phyloP scores from a whole-genome alignment of 2,113 vertebrate species.

The Jaculus jaculus region DNA sequence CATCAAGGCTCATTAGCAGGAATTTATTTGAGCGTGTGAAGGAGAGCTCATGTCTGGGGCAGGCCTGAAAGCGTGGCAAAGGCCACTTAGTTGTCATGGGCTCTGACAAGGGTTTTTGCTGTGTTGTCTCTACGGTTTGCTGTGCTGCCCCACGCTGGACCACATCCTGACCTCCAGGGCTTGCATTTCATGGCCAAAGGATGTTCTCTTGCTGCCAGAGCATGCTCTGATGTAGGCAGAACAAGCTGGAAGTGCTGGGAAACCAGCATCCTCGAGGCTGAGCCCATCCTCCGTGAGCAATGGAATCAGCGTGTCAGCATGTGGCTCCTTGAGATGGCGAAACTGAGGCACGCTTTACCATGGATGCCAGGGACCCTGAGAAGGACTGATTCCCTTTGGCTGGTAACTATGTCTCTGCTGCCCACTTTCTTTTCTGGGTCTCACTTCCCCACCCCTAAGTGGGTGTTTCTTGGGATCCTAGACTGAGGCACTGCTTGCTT shows the following conservation, averaged over 20 bases:
- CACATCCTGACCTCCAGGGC: not conserved
- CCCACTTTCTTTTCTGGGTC: not conserved
- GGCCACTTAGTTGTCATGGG: not conserved
- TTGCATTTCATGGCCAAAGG: not conserved
- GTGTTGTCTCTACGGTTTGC: fast-evolving
- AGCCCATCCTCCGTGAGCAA: not conserved
- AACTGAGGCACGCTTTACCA: not conserved
- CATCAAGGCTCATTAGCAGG: not conserved
- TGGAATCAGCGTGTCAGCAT: not conserved
- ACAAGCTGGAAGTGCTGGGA: not conserved
- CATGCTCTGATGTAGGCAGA: not conserved
- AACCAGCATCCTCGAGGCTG: not conserved
- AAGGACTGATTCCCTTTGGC: too few relatives aligned
- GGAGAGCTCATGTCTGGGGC: not conserved
- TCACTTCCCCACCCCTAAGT: too few relatives aligned
- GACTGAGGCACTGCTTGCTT: not conserved
- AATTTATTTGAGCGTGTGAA: not conserved
- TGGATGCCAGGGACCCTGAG: not conserved
- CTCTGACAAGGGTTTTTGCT: not conserved
- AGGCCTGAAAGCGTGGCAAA: not conserved
- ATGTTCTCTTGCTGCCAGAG: not conserved
- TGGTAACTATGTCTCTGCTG: not conserved
- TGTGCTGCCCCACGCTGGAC: not conserved
- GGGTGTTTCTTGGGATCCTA: not conserved
- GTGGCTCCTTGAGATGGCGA: not conserved